phyloP scores from a whole-genome alignment of 2,888 invertebrate genomes.

The Heliconius ethilla region DNA sequence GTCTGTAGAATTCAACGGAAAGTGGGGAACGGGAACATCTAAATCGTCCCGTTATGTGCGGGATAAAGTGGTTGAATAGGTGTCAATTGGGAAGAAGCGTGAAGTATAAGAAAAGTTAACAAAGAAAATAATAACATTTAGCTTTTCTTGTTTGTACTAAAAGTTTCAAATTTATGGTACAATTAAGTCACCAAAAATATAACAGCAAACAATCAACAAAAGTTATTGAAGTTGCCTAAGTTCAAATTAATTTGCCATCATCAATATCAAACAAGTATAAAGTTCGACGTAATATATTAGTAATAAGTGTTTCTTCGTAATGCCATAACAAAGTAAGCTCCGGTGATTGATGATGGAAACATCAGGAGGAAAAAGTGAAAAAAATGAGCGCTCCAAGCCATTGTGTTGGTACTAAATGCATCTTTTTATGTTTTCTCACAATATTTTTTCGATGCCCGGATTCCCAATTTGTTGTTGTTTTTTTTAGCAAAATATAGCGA shows the following conservation, averaged over 20 bases:
- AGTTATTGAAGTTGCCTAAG: background rate
- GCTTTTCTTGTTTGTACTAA: background rate
- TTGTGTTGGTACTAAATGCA: conserved; percentile 45
- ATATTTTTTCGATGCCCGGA: background rate
- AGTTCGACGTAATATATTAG: conserved; percentile 39
- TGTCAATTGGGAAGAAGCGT: background rate
- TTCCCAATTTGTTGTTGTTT: background rate
- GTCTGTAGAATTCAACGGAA: too few relatives aligned
- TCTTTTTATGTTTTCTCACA: conserved; percentile 31
- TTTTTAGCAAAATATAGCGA: too few relatives aligned
- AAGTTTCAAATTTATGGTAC: background rate
- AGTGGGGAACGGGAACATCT: too few relatives aligned
- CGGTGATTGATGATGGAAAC: conserved; percentile 44
- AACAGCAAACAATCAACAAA: background rate
- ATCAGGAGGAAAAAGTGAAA: conserved; percentile 40
- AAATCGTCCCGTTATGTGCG: background rate
- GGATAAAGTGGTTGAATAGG: background rate
- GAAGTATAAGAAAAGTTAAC: background rate
- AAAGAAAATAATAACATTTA: background rate
- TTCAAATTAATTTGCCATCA: conserved; percentile 11
- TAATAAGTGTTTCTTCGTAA: conserved; percentile 38
- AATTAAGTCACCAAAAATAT: background rate
- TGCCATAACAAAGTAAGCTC: conserved; percentile 41
- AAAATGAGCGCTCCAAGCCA: conserved; percentile 40
- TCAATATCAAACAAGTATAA: conserved; percentile 19